These are phyloP conservation scores for Microctenopoma steveboyesi DNA, from an alignment of 2,797 vertebrate genomes.

Conservation along the genomic window DNA sequence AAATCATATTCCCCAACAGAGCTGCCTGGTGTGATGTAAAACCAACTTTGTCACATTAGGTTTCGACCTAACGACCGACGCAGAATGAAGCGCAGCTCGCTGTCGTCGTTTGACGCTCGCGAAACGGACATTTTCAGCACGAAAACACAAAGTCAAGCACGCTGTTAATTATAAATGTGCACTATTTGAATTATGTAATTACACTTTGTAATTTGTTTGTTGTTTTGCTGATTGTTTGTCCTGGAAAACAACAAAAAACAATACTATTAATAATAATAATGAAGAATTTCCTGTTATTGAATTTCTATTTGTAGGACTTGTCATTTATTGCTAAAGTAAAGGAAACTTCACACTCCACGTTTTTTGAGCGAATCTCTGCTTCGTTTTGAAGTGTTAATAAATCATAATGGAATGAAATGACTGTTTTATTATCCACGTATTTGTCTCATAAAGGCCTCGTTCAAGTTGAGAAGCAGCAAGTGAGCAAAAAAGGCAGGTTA, in stretches of 20 bases:
- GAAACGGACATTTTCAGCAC: too few relatives aligned
- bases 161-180: fast-evolving
- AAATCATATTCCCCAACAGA: fast-evolving
- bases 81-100: background rate
- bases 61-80: background rate
- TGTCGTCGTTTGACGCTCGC: background rate
- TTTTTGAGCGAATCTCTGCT: too few relatives aligned
- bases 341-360: background rate
- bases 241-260: too few relatives aligned
- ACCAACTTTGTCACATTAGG: background rate
- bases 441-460: background rate
- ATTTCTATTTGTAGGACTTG: too few relatives aligned
- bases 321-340: background rate
- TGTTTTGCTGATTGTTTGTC: too few relatives aligned
- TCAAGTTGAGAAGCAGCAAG: background rate
- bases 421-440: background rate
- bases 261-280: background rate
- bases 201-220: background rate
- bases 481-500: background rate
- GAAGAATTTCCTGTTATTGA: too few relatives aligned
- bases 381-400: too few relatives aligned
- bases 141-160: background rate
- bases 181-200: background rate
- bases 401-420: background rate
- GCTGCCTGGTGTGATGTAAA: fast-evolving